phyloP scores from a whole-genome alignment of 2,797 vertebrate species.

The Agapornis canus region DNA sequence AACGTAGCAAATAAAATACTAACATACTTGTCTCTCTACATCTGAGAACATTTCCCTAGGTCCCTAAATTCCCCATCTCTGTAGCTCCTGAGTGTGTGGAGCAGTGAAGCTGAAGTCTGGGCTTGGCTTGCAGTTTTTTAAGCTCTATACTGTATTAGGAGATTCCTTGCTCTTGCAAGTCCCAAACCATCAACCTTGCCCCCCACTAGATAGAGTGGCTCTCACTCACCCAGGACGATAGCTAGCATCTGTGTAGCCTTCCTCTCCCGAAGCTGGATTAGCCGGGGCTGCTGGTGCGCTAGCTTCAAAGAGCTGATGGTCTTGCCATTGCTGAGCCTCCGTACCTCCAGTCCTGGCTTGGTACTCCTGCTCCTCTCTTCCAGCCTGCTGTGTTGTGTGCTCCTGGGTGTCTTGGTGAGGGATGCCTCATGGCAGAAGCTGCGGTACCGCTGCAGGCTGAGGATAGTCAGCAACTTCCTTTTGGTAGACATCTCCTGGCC shows the following conservation, averaged over 20 bases:
- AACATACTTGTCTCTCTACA: background rate
- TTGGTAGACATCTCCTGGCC: conserved; percentile 68
- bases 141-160: background rate
- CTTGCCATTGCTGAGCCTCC: conserved; percentile 84
- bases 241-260: conserved; percentile 95
- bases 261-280: conserved; percentile 88
- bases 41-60: background rate
- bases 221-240: conserved; percentile 91
- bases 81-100: background rate
- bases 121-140: background rate
- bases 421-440: conserved; percentile 87
- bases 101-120: background rate
- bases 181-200: background rate
- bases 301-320: conserved; percentile 82
- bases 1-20: background rate
- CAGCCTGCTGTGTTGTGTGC: conserved; percentile 50
- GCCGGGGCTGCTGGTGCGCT: conserved; percentile 76
- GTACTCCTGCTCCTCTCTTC: conserved; percentile 48
- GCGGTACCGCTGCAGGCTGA: conserved; percentile 85
- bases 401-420: conserved; percentile 73
- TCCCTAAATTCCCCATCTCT: background rate
- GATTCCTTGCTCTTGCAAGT: background rate
- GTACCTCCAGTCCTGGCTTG: conserved; percentile 82
- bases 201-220: background rate
- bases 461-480: conserved; percentile 77